Conservation (phyloP, 2,797 vertebrate genomes). For the Schizopygopsis pylzovi region DNA sequence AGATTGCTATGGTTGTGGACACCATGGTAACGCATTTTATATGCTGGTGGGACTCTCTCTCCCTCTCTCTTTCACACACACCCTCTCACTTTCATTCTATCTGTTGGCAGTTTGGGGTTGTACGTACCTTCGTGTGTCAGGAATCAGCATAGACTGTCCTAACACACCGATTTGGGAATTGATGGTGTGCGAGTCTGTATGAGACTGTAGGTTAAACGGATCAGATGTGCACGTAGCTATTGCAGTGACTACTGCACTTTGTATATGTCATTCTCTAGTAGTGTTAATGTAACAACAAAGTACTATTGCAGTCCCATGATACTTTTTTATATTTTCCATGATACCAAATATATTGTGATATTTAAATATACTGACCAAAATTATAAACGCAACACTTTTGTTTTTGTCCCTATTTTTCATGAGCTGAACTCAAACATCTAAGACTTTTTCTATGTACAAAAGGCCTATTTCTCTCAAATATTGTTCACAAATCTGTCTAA, state of each 20-base stretch:
- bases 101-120: constrained; percentile 32
- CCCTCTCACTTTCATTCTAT: constrained; percentile 43
- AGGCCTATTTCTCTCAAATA: no score
- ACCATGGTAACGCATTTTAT: constrained; percentile 79
- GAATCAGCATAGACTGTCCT: constrained; percentile 1
- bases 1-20: constrained; percentile 81
- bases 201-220: constrained; percentile 12
- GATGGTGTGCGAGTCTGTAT: neutral
- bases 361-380: neutral
- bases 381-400: no score
- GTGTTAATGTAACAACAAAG: neutral
- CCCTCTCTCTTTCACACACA: constrained; percentile 49
- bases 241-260: neutral
- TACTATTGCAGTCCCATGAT: neutral
- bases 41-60: constrained; percentile 61
- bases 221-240: neutral
- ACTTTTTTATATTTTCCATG: neutral
- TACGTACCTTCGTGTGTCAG: constrained; percentile 23
- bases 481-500: no score
- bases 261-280: neutral
- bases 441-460: no score
- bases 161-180: neutral
- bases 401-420: no score
- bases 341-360: neutral
- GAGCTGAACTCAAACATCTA: no score